Evolutionary conservation across 2,888 invertebrate species (phyloP).

Genomic region (Andrena trimmerana): DNA sequence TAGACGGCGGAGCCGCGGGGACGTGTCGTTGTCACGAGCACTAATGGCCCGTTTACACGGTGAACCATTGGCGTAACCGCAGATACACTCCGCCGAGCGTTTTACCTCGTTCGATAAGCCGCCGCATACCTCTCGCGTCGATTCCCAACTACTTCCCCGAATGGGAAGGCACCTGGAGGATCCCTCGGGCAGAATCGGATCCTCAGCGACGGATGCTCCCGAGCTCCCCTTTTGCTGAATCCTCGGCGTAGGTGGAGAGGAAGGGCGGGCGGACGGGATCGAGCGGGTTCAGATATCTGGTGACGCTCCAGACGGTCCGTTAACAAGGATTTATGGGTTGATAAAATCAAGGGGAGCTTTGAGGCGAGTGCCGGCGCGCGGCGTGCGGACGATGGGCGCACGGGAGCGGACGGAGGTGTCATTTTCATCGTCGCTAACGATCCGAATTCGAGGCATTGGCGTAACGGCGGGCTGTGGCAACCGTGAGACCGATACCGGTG

Average conservation of each 20-base stretch:
- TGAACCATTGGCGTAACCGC: slow-evolving; percentile 59
- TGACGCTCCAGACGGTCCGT: neutral
- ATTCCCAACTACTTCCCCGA: neutral
- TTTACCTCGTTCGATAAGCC: slow-evolving; percentile 6
- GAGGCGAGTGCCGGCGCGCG: neutral
- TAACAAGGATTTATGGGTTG: slow-evolving; percentile 27
- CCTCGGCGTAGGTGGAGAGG: no score
- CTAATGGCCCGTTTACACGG: slow-evolving; percentile 65
- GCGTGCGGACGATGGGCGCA: neutral
- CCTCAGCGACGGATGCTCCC: no score
- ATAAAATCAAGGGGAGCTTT: neutral
- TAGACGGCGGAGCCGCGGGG: slow-evolving; percentile 51
- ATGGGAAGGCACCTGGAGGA: no score
- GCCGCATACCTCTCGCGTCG: neutral
- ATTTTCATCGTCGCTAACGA: slow-evolving; percentile 55
- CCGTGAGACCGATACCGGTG: slow-evolving; percentile 47
- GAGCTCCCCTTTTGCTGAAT: no score
- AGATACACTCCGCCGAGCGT: slow-evolving; percentile 25
- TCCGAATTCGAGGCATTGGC: slow-evolving; percentile 46
- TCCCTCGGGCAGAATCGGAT: no score
- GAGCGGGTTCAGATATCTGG: neutral
- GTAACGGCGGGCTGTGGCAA: slow-evolving; percentile 30
- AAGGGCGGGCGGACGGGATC: no score
- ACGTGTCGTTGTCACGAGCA: slow-evolving; percentile 62
- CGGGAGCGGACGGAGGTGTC: slow-evolving; percentile 50